These are phyloP conservation scores for Acanthaster planci DNA, from an alignment of 35 echinoderm and acorn worm species.

Conservation along the genomic window DNA sequence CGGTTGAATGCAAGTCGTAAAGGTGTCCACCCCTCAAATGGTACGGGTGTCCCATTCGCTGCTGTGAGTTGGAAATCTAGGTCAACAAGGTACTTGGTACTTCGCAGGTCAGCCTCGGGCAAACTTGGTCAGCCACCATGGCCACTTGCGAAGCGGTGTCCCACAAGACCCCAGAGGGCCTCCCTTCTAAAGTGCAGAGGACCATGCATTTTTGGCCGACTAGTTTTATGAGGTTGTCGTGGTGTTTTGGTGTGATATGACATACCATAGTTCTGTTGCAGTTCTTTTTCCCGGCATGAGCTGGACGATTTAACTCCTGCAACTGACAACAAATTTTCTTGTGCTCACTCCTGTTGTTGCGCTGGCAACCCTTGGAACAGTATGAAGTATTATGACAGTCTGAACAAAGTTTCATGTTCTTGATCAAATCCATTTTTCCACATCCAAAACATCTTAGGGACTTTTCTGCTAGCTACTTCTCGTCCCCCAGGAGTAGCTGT, in stretches of 20 bases:
- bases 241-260: conserved; percentile 37
- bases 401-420: no score
- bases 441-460: no score
- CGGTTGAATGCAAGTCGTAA: conserved; percentile 21
- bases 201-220: conserved; percentile 51
- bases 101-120: conserved; percentile 36
- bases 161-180: conserved; percentile 37
- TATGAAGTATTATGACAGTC: background rate
- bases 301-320: no score
- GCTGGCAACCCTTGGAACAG: conserved; percentile 1
- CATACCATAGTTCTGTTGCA: background rate
- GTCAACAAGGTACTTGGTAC: conserved; percentile 35
- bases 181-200: conserved; percentile 29
- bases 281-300: no score
- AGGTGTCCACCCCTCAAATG: conserved; percentile 61
- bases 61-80: conserved; percentile 52
- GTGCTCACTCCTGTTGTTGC: background rate
- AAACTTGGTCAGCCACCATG: conserved; percentile 41
- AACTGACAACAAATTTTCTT: no score
- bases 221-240: conserved; percentile 27
- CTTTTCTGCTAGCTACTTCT: no score
- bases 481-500: conserved; percentile 35
- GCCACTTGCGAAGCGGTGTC: conserved; percentile 76
- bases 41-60: conserved; percentile 58
- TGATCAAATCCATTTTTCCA: no score